Evolutionary conservation across 2,113 vertebrate genomes (phyloP), one percentile per base, ranked within the genome.

Genomic region (Malurus elegans): DNA sequence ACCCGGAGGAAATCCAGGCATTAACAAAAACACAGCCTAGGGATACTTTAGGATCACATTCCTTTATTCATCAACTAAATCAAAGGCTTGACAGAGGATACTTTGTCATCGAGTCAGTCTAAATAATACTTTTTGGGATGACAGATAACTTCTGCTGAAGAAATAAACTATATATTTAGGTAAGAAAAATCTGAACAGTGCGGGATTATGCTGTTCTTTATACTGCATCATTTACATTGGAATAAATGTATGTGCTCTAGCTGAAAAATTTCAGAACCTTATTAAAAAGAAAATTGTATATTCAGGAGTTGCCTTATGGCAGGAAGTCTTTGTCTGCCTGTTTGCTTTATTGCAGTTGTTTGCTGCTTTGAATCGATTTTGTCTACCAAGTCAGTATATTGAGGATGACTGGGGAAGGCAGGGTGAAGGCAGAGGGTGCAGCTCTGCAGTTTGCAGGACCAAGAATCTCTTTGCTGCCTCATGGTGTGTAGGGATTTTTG

Each of bases 241-340:
- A 70, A 50, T n/a, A 60, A 40, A 38, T 18, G 8, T 72, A 29
- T 29, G 23, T 38, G 58, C 61, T 88, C 29, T 38, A 25, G 34
- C 64, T 54, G 65, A 75, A 82, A 54, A 76, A 31, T 79, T 53
- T 79, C 74, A 50, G 88, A 96, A 87, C 74, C 40, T 79, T 14
- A 88, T 67, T 78, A 79, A 76, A 83, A 53, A 84, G 75, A 86
- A 90, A 83, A 93, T 40, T 15, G 56, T 86, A 78, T 65, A 76
- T 96, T 81, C 36, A 70, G 92, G 91, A 94, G 71, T 91, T 90
- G 93, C 91, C 90, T 83, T 88, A 56, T 91, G 88, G 86, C 94
- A 95, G 92, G 96, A 96, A 94, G 97, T 86, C 97, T 97, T 98
- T 98, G 98, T 98, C 97, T 97, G 95, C 92, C 83, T 58, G 58